Evolutionary conservation across 2,113 vertebrate genomes (phyloP), one percentile per base, ranked within the genome.

Genomic region (Plecturocebus donacophilus): DNA sequence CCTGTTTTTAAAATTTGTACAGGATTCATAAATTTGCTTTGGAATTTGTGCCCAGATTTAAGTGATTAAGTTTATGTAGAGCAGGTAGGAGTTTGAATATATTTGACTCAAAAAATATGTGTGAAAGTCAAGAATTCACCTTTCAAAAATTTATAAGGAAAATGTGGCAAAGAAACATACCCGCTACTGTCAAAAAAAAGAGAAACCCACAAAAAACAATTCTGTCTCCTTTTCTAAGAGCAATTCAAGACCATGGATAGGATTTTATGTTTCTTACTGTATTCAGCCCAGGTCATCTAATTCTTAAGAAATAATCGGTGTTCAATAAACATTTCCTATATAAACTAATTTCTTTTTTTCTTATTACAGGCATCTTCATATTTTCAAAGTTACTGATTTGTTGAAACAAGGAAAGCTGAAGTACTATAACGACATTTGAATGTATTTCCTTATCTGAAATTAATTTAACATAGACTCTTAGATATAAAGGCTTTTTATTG

Each of bases 21-120:
- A 96, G 82, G 54, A 81, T 94, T 91, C 38, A 96, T 71, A 85
- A 87, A 94, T 96, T 88, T 97, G 16, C 81, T 95, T 79, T 84
- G 56, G 70, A 81, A 96, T 4, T 80, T 87, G 35, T 86, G 14
- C 11, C 25, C 61, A 94, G n/a, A 84, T 73, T 81, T 88, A 87
- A 90, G 71, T 45, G 40, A 76, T 64, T 19, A 66, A 27, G 13
- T 90, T 95, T 90, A 71, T 76, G 19, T 90, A 85, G 45, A 82
- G n/a, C 56, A 87, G 27, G 17, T 38, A 27, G 3, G 17, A 52
- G 27, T 42, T 47, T 49, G 30, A 21, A 96, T 32, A 32, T 6
- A 64, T 64, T 64, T 64, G 61, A 64, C 27, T 64, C 61, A 64
- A 64, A 61, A 64, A 64, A 64, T 64, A 75, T 3, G 32, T 71